Evolutionary conservation across 2,797 vertebrate species (phyloP).

Genomic region (Mus spretus): DNA sequence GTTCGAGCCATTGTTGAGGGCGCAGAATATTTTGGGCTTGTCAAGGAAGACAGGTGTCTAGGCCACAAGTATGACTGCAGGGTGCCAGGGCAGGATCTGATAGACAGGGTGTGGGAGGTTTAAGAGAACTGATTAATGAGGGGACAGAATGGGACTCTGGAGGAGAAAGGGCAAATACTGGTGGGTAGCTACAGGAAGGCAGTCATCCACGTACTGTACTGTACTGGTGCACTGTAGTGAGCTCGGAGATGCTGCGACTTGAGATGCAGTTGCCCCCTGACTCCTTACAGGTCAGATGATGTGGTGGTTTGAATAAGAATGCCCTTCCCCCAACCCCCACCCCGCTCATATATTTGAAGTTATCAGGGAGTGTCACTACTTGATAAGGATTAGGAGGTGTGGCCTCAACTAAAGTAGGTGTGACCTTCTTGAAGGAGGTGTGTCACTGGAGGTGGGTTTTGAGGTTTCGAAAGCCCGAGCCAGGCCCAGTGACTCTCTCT

Average conservation of each 20-base stretch:
- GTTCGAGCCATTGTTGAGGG: not conserved
- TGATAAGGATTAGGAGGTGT: not conserved
- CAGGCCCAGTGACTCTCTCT: not conserved
- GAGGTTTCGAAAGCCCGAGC: not conserved
- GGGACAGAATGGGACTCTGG: not conserved
- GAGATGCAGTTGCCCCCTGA: too few species aligned
- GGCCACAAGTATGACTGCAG: not conserved
- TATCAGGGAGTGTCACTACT: not conserved
- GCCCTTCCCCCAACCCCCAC: not conserved
- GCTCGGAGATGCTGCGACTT: not conserved
- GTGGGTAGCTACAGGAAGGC: not conserved
- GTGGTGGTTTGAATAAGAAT: not conserved
- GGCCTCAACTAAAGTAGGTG: not conserved
- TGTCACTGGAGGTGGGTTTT: not conserved
- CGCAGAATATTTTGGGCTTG: not conserved
- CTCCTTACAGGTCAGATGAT: not conserved
- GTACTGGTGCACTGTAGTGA: rapidly evolving
- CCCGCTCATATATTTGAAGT: not conserved
- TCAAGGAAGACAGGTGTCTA: not conserved
- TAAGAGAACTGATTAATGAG: not conserved
- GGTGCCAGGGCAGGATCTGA: not conserved
- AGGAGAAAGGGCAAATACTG: not conserved
- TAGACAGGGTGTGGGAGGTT: not conserved
- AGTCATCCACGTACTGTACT: not conserved
- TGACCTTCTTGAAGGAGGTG: not conserved